Conservation (phyloP, 1,140 invertebrate genomes). For the Sitobion miscanthi region DNA sequence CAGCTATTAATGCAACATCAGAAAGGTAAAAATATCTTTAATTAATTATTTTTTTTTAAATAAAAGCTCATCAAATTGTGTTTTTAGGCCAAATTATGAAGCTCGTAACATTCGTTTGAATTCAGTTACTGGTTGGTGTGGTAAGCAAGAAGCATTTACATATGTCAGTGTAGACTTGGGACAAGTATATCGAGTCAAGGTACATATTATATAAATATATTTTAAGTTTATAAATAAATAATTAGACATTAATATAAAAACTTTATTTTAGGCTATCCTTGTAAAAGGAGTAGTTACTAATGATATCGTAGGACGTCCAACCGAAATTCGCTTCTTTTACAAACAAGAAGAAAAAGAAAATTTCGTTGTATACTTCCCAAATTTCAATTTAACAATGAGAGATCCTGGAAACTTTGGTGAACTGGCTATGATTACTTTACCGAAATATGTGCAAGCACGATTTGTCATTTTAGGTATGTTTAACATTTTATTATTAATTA, state of each 20-base stretch:
- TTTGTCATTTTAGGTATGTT: conserved; percentile 82
- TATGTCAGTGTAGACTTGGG: conserved; percentile 94
- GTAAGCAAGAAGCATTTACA: conserved; percentile 92
- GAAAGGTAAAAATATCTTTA: conserved; percentile 66
- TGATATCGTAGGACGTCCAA: conserved; percentile 91
- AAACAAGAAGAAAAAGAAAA: conserved; percentile 92
- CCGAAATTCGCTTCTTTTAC: conserved; percentile 96
- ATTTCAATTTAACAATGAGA: conserved; percentile 90
- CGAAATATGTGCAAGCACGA: conserved; percentile 89
- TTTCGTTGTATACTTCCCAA: conserved; percentile 95
- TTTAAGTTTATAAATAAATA: background rate
- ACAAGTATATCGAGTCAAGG: conserved; percentile 85
- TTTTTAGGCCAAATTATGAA: conserved; percentile 82
- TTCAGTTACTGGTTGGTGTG: conserved; percentile 95
- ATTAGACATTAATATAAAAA: background rate
- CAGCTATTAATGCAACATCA: conserved; percentile 94
- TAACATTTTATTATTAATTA: background rate
- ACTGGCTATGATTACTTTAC: conserved; percentile 92
- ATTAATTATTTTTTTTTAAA: conserved; percentile 11
- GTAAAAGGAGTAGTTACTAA: conserved; percentile 94
- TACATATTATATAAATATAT: conserved; percentile 58
- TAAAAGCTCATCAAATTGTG: conserved; percentile 32
- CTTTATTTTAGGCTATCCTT: conserved; percentile 72
- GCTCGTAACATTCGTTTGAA: conserved; percentile 88
- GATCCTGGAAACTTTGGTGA: conserved; percentile 95